Evolutionary conservation across 2,113 vertebrate genomes (phyloP).

Genomic region (Orthochromis indermauri): DNA sequence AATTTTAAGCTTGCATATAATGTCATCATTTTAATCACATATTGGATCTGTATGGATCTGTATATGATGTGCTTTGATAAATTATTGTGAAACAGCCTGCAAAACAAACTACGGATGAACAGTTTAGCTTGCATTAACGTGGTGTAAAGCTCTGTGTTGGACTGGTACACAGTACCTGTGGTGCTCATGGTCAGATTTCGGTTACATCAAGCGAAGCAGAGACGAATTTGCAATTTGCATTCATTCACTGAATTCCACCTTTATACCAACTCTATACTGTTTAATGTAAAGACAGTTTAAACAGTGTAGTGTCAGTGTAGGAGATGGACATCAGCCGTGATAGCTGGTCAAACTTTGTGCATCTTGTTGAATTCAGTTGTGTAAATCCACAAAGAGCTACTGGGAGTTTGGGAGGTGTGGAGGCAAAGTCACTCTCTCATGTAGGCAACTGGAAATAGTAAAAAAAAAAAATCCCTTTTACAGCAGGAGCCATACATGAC

Average conservation of each 20-base stretch:
- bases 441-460: not conserved
- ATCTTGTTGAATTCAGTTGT: not conserved
- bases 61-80: not conserved
- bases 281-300: not conserved
- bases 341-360: not conserved
- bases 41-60: not conserved
- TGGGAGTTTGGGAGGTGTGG: not conserved
- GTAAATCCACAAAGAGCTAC: not conserved
- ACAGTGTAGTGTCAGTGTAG: not conserved
- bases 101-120: not conserved
- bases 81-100: not conserved
- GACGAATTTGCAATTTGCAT: not conserved
- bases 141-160: not conserved
- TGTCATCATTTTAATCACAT: not conserved
- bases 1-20: not conserved
- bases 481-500: not conserved
- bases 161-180: not conserved
- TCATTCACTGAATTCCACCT: not conserved
- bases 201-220: not conserved
- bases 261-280: not conserved
- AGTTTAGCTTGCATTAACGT: not conserved
- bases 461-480: not conserved
- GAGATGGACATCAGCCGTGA: not conserved
- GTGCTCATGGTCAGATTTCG: not conserved
- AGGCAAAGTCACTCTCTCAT: not conserved